Base-by-base conservation (phyloP, 2,113 vertebrate species). In the Sturnus vulgaris region DNA sequence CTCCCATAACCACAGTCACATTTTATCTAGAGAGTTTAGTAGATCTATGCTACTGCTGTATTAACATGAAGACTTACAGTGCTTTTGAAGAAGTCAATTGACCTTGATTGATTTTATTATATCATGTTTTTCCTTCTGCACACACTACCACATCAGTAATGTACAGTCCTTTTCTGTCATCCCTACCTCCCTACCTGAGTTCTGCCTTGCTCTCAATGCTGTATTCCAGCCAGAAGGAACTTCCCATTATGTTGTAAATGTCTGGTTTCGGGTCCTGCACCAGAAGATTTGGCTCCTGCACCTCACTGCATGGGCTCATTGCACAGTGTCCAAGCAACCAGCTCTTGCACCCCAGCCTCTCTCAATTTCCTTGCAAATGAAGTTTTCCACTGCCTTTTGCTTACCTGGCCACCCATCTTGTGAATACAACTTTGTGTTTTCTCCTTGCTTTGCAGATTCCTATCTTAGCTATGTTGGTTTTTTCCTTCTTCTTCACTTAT, bases 371-470 rank as follows among this genome's bases (percentile, higher is more conserved):
- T 52, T 71, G 44, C 61, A 55, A 88, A 70, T 6, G 2, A 66
- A 71, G 70, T 40, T 82, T 89, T 91, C 53, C 46, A 35, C 42
- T 35, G 52, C 85, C 64, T 94, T 81, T 83, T 81, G 64, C 72
- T 91, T 88, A 47, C 68, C 86, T 86, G 69, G 72, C 52, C 70
- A 73, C 85, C 70, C 53, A 37, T 88, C 44, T 53, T 60, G 78
- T 79, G 84, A 79, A 57, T 68, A 64, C 9, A 70, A 65, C 42
- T 56, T 76, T 11, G 44, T n/a, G 39, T 81, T 94, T 94, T 84
- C 76, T 81, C 61, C 72, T 92, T 86, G 47, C 88, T 90, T 80
- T 90, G 88, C 80, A 81, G 92, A 94, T 94, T 92, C 16, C 60
- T 88, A 69, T 88, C 93, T 94, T 5, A 4, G 33, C 21, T 88